These are phyloP conservation scores for Sinocyclocheilus anophthalmus DNA, from an alignment of 2,113 vertebrate species.

Conservation along the genomic window DNA sequence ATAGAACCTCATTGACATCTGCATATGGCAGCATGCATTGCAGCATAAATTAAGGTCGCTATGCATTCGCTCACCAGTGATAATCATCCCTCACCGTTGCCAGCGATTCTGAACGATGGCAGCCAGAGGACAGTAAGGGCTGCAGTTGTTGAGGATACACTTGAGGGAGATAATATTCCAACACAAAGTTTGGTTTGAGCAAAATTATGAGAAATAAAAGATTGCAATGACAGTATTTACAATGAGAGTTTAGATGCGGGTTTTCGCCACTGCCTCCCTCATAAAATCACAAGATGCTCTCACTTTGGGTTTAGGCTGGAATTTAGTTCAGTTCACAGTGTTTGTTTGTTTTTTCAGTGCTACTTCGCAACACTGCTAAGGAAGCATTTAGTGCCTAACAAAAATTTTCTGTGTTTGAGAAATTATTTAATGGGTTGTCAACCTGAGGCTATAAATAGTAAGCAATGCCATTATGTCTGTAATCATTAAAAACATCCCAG, in stretches of 20 bases:
- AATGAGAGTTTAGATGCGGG: conserved; percentile 25
- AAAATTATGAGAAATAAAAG: conserved; percentile 43
- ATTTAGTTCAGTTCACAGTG: not conserved
- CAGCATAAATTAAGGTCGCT: not conserved
- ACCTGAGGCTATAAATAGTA: not conserved
- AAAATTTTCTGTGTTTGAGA: not conserved
- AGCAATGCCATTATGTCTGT: not conserved
- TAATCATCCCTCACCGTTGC: conserved; percentile 3
- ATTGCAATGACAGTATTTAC: conserved; percentile 44
- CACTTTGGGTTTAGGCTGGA: conserved; percentile 33
- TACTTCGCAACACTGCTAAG: not conserved
- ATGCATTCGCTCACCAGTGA: not conserved
- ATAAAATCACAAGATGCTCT: conserved; percentile 4
- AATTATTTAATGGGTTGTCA: not conserved
- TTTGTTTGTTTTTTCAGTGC: not conserved
- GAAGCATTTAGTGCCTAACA: not conserved
- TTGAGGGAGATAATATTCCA: conserved; percentile 46
- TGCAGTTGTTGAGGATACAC: conserved; percentile 17
- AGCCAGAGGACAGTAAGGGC: conserved; percentile 10
- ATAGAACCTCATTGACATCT: not conserved
- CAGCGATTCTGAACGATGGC: conserved; percentile 18
- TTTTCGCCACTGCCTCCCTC: conserved; percentile 22
- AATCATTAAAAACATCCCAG: not conserved
- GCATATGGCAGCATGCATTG: not conserved
- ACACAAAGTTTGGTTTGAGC: conserved; percentile 40